Base-by-base conservation (phyloP, 2,797 vertebrate genomes). In the Rhinella marina region DNA sequence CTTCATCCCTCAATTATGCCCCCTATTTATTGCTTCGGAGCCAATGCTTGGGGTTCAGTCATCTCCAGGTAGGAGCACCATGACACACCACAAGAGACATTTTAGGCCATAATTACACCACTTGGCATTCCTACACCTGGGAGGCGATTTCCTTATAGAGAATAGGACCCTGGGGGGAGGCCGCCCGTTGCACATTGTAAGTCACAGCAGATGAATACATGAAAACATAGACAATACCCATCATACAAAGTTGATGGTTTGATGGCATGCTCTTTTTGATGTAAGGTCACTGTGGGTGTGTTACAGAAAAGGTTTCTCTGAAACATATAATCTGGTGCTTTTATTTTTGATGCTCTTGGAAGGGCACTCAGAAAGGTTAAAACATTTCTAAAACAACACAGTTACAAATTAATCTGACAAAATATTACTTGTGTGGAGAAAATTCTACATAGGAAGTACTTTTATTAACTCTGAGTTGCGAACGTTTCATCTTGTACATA, bases 291-390 rank as follows among this genome's bases (percentile, higher is more conserved):
- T 23, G 19, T 68, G 84, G 80, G 80, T 29, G 79, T 78, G 72
- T 86, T 21, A 25, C 17, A 8, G 50, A 75, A 88, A 89, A 78
- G 59, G 52, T 77, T 89, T 86, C 29, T 64, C 72, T 86, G 73
- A 57, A 82, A 78, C 48, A 75, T 89, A 82, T 86, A 66, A 86
- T 86, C 83, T 78, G 56, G 27, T 72, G 52, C 80, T 68, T 82
- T 82, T 89, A 78, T 82, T 82, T 81, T 61, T 62, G 80, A 89
- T 79, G 59, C 29, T 81, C 80, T 52, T 68, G 54, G 61, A 68
- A 82, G 68, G 79, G 52, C 79, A 52, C 13, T 66, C 10, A 12
- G 32, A 89, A 89, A 82, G 84, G 84, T 82, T 48, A 89, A 12
- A 57, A 21, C 61, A 70, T 62, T 86, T 82, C 17, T 52, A 86